Evolutionary conservation across 2,797 vertebrate species (phyloP), one percentile per base, ranked within the genome.

Genomic region (Eremophila alpestris): DNA sequence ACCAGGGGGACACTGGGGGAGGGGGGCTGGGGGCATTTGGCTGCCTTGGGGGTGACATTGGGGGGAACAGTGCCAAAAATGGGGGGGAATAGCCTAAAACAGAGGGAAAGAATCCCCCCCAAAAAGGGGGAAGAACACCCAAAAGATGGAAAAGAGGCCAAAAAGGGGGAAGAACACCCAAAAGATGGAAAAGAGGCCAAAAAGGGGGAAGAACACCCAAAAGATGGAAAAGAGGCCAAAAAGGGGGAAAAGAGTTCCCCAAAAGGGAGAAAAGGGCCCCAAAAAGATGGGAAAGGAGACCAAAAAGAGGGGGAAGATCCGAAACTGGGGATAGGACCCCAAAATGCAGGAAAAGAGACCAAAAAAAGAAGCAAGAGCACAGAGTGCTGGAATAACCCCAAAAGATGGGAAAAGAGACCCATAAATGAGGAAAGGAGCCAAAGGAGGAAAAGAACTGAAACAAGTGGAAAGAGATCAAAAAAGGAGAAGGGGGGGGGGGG

Each of bases 41-140:
- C 10, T 18, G 2, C 7, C 16, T 6, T 12, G 5, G 3, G 6
- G 3, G 7, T 56, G 65, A 9, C 3, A 7, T 5, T 45, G 11
- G 27, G 20, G 29, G 68, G 3, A 87, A 51, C 15, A 14, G 23
- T 51, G 38, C 11, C 51, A 43, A 38, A 58, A 45, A 38, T 36
- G 36, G 18, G 16, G 6, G 1, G 0, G 3, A 64, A 40, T 29
- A 48, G 41, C 22, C 34, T 22, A 18, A 22, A 32, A 38, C 29
- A 29, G n/a, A 52, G 40, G 27, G 2, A 15, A 58, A 58, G 36
- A 32, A 3, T 38, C 5, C 7, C 30, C 56, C 17, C 11, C 2
- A 21, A 32, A 32, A 29, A 41, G 21, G 30, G 17, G 6, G 48
- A 46, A 55, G 30, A 41, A 56, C 15, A 4, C 8, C n/a, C 29